phyloP scores from a whole-genome alignment of 2,888 invertebrate genomes.

The Catocala nupta region DNA sequence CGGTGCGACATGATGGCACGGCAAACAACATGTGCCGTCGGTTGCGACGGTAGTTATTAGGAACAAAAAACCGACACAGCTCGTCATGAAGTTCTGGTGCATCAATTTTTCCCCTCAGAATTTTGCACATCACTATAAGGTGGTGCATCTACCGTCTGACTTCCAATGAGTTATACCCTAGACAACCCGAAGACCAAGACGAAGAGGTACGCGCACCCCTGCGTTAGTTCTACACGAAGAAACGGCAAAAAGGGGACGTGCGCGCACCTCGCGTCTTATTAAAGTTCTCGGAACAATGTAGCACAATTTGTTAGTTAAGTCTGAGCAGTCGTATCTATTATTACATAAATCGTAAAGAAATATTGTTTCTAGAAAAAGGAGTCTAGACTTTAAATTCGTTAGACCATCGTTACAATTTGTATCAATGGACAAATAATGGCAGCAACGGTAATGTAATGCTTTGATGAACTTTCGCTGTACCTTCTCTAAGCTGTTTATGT shows the following conservation, averaged over 20 bases:
- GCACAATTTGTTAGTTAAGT: constrained; percentile 11
- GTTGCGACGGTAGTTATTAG: no score
- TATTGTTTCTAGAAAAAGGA: constrained; percentile 9
- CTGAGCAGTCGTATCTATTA: constrained; percentile 13
- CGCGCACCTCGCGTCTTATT: constrained; percentile 15
- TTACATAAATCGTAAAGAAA: constrained; percentile 6
- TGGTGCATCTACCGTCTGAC: no score
- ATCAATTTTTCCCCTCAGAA: no score
- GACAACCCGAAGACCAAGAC: no score
- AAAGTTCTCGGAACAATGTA: constrained; percentile 15
- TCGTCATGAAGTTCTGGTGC: no score
- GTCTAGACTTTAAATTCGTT: constrained; percentile 5
- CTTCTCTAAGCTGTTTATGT: constrained; percentile 1
- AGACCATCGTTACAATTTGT: not conserved
- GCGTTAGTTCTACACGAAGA: no score
- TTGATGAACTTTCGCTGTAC: constrained; percentile 6
- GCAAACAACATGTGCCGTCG: no score
- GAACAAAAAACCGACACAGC: no score
- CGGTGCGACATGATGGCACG: no score
- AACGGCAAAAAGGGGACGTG: no score
- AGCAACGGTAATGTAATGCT: not conserved
- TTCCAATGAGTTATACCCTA: no score
- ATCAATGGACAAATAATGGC: not conserved
- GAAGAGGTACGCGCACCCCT: constrained; percentile 11
- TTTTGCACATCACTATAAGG: no score